These are phyloP conservation scores for Meloidogyne exigua DNA, from an alignment of 1,140 invertebrate genomes.

Conservation along the genomic window DNA sequence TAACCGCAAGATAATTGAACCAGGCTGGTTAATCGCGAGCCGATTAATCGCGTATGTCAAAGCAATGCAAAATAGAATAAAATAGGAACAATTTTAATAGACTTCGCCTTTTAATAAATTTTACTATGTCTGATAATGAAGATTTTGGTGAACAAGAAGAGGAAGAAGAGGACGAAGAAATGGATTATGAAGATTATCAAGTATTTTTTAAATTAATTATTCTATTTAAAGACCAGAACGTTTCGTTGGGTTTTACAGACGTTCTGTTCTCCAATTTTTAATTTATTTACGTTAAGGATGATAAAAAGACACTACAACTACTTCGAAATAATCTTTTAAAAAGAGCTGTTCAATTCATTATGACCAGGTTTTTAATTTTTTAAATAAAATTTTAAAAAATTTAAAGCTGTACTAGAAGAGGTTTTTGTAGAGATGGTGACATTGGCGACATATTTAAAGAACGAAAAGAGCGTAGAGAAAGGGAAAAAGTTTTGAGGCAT, in stretches of 20 bases:
- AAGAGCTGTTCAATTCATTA: not conserved
- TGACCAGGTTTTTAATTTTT: not conserved
- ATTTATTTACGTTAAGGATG: not conserved
- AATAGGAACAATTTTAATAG: no score
- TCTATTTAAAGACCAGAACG: not conserved
- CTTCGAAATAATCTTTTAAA: not conserved
- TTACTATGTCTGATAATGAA: not conserved
- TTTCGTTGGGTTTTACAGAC: no score
- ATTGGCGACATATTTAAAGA: slow-evolving; percentile 15
- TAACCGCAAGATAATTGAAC: no score
- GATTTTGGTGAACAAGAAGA: not conserved
- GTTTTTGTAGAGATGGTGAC: slow-evolving; percentile 6
- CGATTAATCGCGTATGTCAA: not conserved
- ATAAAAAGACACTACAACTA: not conserved
- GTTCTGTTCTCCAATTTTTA: no score
- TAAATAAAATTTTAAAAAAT: slow-evolving; percentile 9
- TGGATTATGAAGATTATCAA: not conserved
- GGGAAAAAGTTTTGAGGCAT: slow-evolving; percentile 10
- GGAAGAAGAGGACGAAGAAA: slow-evolving; percentile 1
- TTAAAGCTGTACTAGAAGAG: slow-evolving; percentile 3
- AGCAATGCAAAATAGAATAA: no score
- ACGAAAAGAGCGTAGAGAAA: slow-evolving; percentile 1
- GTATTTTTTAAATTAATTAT: not conserved
- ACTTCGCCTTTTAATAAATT: no score
- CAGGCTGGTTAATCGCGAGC: not conserved